phyloP scores from a whole-genome alignment of 2,797 vertebrate genomes.

The Agapornis canus region DNA sequence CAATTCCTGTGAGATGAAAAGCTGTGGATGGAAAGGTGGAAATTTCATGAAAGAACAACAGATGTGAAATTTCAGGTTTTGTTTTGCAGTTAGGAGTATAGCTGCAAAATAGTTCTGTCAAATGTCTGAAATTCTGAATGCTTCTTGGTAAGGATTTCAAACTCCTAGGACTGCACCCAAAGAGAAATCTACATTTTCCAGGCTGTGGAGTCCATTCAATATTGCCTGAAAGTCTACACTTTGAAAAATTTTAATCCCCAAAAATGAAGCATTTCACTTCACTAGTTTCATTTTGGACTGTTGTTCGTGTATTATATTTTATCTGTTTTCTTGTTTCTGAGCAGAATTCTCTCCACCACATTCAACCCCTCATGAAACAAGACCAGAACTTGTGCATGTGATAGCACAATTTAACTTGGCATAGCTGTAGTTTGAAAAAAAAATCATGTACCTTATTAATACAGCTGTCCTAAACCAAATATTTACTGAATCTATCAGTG shows the following conservation, averaged over 20 bases:
- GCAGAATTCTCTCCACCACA: background rate
- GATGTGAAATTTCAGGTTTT: background rate
- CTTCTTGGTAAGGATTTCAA: background rate
- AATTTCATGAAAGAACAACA: background rate
- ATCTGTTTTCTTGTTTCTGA: background rate
- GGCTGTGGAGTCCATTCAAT: background rate
- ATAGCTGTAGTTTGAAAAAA: background rate
- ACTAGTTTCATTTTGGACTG: background rate
- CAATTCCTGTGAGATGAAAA: background rate
- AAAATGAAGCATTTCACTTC: background rate
- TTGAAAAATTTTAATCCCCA: background rate
- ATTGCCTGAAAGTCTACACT: background rate
- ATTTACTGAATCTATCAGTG: background rate
- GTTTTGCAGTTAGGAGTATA: background rate
- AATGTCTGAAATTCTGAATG: background rate
- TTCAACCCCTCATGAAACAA: background rate
- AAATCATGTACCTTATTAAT: background rate
- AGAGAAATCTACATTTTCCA: background rate
- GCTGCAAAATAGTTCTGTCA: background rate
- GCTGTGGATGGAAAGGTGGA: background rate
- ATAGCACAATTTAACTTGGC: background rate
- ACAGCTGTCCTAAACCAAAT: background rate
- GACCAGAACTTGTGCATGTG: background rate
- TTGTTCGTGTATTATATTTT: background rate
- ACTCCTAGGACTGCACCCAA: background rate